These are phyloP conservation scores for Eurytoma californica DNA, from an alignment of 2,888 invertebrate genomes.

Conservation along the genomic window DNA sequence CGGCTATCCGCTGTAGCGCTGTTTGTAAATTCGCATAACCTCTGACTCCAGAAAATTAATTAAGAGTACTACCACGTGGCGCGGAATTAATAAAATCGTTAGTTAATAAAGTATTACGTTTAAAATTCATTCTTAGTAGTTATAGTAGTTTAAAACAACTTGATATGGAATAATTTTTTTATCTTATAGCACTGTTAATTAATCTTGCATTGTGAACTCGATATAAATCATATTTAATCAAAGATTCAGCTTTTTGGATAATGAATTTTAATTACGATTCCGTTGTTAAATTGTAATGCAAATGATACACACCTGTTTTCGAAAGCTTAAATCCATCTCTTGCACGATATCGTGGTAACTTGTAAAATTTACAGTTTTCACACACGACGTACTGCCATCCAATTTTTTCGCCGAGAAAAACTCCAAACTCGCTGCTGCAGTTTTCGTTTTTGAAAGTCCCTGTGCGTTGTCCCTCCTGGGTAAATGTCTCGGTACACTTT, in stretches of 20 bases:
- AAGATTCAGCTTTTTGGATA: no score
- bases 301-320: constrained; percentile 36
- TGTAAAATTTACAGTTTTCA: constrained; percentile 50
- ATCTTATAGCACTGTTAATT: no score
- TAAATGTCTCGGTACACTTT: constrained; percentile 65
- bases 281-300: no score
- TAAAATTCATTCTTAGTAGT: no score
- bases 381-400: constrained; percentile 13
- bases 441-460: constrained; percentile 29
- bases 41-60: not conserved
- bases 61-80: not conserved
- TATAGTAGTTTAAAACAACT: no score
- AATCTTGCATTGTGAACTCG: no score
- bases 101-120: not conserved
- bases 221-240: no score
- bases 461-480: constrained; percentile 48
- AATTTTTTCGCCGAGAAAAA: constrained; percentile 26
- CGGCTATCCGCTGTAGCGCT: not conserved
- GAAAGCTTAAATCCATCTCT: constrained; percentile 31
- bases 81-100: not conserved
- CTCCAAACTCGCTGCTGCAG: constrained; percentile 10
- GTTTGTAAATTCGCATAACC: constrained; percentile 33
- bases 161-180: no score
- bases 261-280: no score
- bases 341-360: constrained; percentile 43